Percentiles rank a stretch among this genome's conserved stretches.
These are phyloP conservation scores for Eristalis pertinax DNA, from an alignment of 2,888 invertebrate genomes.

Conservation along the genomic window DNA sequence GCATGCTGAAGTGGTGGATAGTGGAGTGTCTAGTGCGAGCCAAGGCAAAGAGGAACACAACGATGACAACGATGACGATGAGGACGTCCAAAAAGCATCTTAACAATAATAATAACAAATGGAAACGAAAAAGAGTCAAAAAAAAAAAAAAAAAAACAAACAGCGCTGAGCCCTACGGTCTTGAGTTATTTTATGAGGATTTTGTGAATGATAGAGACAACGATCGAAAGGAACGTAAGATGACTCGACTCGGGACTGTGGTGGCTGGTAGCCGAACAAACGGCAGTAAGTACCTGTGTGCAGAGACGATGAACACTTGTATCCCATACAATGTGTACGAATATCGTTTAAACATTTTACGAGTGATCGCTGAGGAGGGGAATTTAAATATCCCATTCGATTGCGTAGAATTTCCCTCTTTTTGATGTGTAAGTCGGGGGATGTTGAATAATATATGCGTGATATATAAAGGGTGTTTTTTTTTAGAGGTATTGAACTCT, in stretches of 20 bases:
- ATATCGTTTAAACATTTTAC: constrained; percentile 33
- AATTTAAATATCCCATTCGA: constrained; percentile 22
- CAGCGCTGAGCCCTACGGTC: constrained; percentile 53
- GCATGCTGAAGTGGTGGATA: constrained; percentile 24
- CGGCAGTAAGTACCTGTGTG: constrained; percentile 46
- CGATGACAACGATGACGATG: constrained; percentile 20
- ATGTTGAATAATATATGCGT: too few relatives aligned
- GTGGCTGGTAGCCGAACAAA: not conserved
- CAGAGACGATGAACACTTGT: constrained; percentile 57
- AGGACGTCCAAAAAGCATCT: constrained; percentile 47
- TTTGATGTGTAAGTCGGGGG: not conserved
- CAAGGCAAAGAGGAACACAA: constrained; percentile 24
- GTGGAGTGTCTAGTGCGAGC: constrained; percentile 28
- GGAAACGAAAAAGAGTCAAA: constrained; percentile 44
- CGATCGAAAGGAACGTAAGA: constrained; percentile 33
- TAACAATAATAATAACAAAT: constrained; percentile 72
- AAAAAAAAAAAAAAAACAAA: constrained; percentile 25
- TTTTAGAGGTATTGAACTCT: too few relatives aligned
- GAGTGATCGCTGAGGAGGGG: not conserved
- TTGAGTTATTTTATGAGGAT: constrained; percentile 68
- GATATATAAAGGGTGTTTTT: too few relatives aligned
- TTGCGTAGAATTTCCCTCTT: not conserved
- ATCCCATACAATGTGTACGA: constrained; percentile 35
- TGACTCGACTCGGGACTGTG: not conserved
- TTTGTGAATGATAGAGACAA: constrained; percentile 66